Evolutionary conservation across 92 coral and sea anemone species (phyloP).

Genomic region (Montipora capitata): DNA sequence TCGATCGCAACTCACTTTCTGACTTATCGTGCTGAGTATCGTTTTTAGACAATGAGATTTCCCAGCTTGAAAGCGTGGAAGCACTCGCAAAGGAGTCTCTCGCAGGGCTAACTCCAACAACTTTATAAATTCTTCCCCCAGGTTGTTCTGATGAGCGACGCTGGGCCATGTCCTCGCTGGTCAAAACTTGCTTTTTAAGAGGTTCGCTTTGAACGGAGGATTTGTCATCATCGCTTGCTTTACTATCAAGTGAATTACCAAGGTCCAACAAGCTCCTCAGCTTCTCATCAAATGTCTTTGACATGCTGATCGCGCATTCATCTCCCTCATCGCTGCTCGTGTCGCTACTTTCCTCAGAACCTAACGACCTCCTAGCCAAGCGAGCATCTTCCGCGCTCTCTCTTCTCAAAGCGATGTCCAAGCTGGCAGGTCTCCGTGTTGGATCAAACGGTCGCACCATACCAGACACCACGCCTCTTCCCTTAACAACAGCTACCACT

Average conservation of each 20-base stretch:
- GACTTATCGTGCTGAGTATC: conserved; percentile 4
- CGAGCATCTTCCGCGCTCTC: conserved; percentile 83
- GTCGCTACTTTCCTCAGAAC: conserved; percentile 92
- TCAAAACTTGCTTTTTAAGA: conserved; percentile 21
- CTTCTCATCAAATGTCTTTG: conserved; percentile 96
- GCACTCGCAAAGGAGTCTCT: background rate
- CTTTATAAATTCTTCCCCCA: conserved; percentile 22
- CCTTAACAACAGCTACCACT: conserved; percentile 81
- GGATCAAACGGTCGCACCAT: conserved; percentile 72
- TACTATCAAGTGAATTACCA: conserved; percentile 50
- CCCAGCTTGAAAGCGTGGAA: background rate
- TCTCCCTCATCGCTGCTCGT: conserved; percentile 91
- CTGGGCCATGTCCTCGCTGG: conserved; percentile 16
- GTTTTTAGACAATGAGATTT: background rate
- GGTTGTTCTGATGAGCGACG: conserved; percentile 36
- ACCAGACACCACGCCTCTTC: conserved; percentile 80
- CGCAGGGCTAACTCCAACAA: conserved; percentile 40
- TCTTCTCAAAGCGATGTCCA: conserved; percentile 81
- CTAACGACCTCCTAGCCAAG: conserved; percentile 64
- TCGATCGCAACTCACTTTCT: conserved; percentile 23
- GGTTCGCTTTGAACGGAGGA: conserved; percentile 72
- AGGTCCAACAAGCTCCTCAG: conserved; percentile 85
- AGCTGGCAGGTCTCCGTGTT: conserved; percentile 86
- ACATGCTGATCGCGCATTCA: conserved; percentile 83
- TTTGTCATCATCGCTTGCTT: conserved; percentile 60